Percentiles rank a stretch among this genome's conserved stretches.
Conservation (phyloP, 2,113 vertebrate genomes). For the Apteryx owenii region DNA sequence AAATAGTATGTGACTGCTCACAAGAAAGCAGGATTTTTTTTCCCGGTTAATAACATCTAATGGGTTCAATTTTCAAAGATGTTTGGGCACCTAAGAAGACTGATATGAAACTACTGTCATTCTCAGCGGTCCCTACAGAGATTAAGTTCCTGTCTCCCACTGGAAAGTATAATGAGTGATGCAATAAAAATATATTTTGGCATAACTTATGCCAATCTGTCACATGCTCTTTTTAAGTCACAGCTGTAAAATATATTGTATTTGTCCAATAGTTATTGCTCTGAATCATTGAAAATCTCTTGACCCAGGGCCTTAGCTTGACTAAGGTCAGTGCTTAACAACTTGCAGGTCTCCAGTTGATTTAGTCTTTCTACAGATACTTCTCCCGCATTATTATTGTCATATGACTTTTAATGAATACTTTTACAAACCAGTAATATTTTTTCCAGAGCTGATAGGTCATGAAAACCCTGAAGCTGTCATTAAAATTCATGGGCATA, state of each 20-base stretch:
- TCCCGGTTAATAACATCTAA: not conserved
- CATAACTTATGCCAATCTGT: constrained; percentile 3
- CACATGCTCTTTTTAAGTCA: constrained; percentile 26
- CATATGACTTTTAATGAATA: not conserved
- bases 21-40: not conserved
- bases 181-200: constrained; percentile 10
- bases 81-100: not conserved
- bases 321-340: not conserved
- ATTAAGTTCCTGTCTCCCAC: not conserved
- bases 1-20: not conserved
- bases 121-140: not conserved
- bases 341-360: not conserved
- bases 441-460: constrained; percentile 40
- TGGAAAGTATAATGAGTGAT: not conserved
- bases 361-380: not conserved
- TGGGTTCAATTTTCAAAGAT: not conserved
- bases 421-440: not conserved
- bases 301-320: not conserved
- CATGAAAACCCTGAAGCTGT: constrained; percentile 42
- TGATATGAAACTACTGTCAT: not conserved
- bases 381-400: not conserved
- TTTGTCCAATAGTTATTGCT: constrained; percentile 8
- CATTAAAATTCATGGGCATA: constrained; percentile 63
- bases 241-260: not conserved
- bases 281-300: not conserved